Conservation (phyloP, 1,140 invertebrate species). For the Drosophila mojavensis region DNA sequence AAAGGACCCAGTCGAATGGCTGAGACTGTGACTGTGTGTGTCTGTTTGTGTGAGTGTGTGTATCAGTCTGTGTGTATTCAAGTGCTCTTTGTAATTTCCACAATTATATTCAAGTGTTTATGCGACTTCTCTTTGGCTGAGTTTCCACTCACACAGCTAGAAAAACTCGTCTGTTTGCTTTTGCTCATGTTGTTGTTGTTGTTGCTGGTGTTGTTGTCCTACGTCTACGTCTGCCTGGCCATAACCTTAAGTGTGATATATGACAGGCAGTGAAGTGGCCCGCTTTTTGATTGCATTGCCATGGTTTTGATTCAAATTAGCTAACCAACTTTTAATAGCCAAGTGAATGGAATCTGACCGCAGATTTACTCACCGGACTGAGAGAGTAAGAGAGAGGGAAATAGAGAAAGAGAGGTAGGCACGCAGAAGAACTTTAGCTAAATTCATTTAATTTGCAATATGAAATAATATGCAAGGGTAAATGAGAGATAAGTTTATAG, state of each 20-base stretch:
- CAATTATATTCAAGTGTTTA: conserved; percentile 62
- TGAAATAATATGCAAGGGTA: no score
- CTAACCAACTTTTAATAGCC: conserved; percentile 34
- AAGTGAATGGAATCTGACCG: conserved; percentile 11
- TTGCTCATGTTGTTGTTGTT: conserved; percentile 1
- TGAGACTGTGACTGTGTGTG: background rate
- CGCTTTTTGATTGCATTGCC: conserved; percentile 39
- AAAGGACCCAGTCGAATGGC: background rate
- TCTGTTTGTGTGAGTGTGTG: background rate
- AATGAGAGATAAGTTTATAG: no score
- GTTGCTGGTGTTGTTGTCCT: background rate
- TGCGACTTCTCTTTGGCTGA: conserved; percentile 13
- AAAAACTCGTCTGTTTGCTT: conserved; percentile 5
- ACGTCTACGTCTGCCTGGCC: conserved; percentile 15
- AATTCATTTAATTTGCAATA: no score
- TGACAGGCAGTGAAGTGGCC: conserved; percentile 31
- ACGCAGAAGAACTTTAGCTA: no score
- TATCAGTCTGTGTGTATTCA: conserved; percentile 6
- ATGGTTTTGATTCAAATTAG: conserved; percentile 25
- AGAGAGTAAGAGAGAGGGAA: no score
- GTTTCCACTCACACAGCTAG: conserved; percentile 1
- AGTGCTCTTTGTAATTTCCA: conserved; percentile 50
- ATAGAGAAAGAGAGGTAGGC: no score
- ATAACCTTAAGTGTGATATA: conserved; percentile 53
- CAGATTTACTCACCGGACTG: background rate